Conservation (phyloP, 1,140 invertebrate genomes). For the Papilio xuthus region DNA sequence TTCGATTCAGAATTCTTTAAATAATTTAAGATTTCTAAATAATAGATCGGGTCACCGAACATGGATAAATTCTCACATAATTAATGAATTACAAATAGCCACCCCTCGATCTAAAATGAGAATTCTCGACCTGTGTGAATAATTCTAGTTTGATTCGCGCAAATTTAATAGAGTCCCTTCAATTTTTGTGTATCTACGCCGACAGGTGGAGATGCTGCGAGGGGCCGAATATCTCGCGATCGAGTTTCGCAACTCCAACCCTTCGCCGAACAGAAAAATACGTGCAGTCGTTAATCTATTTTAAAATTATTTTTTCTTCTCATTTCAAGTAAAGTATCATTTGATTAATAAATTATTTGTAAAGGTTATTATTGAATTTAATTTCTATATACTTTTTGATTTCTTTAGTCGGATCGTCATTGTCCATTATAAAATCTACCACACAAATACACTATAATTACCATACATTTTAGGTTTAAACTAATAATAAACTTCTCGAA, state of each 20-base stretch:
- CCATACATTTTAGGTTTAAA: not conserved
- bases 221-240: conserved; percentile 40
- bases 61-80: conserved; percentile 13
- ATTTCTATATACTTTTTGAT: too few relatives aligned
- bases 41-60: not conserved
- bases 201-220: conserved; percentile 48
- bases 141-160: conserved; percentile 58
- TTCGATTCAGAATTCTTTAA: not conserved
- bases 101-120: conserved; percentile 44
- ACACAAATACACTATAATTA: not conserved
- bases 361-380: too few relatives aligned
- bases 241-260: conserved; percentile 44
- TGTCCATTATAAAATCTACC: too few relatives aligned
- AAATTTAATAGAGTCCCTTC: conserved; percentile 45
- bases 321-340: not conserved
- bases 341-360: not conserved
- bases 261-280: not conserved
- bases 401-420: too few relatives aligned
- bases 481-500: not conserved
- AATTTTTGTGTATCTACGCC: conserved; percentile 44
- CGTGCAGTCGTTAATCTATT: not conserved
- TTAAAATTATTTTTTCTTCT: not conserved
- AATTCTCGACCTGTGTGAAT: conserved; percentile 49
- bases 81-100: conserved; percentile 41
- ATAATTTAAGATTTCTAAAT: too few relatives aligned